These are phyloP conservation scores for Triplophysa tibetana DNA, from an alignment of 2,113 vertebrate species.

Conservation along the genomic window DNA sequence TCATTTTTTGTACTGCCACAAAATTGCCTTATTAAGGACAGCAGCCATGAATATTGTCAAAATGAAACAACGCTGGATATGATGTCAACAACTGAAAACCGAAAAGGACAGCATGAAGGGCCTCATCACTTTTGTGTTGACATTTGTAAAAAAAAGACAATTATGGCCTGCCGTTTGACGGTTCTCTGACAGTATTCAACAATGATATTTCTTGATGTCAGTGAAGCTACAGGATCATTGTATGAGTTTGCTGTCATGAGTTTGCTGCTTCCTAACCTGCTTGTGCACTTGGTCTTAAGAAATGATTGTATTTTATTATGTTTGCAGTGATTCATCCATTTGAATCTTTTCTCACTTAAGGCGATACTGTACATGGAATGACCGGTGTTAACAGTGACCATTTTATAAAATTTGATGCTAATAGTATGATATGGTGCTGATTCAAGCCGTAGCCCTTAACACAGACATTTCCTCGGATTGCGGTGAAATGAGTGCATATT, in stretches of 20 bases:
- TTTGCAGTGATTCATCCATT: not conserved
- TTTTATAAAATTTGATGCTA: no score
- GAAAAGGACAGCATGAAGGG: no score
- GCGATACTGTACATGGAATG: no score
- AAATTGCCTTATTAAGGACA: not conserved
- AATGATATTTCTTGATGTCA: not conserved
- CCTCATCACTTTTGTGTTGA: not conserved
- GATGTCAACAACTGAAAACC: not conserved
- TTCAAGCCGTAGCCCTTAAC: constrained; percentile 74
- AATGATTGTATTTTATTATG: not conserved
- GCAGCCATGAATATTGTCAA: not conserved
- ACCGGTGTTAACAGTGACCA: no score
- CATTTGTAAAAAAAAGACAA: not conserved
- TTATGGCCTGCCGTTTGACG: constrained; percentile 7
- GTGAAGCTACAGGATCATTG: no score
- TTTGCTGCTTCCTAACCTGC: not conserved
- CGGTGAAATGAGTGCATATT: constrained; percentile 46
- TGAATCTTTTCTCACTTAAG: not conserved
- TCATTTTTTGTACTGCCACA: constrained; percentile 7
- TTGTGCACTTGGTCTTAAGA: not conserved
- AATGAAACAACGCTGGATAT: not conserved
- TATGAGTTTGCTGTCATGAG: not conserved
- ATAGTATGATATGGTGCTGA: constrained; percentile 14
- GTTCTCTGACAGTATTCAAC: not conserved
- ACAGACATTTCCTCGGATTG: constrained; percentile 63